Evolutionary conservation across 2,888 invertebrate genomes (phyloP).

Genomic region (Merodon equestris): DNA sequence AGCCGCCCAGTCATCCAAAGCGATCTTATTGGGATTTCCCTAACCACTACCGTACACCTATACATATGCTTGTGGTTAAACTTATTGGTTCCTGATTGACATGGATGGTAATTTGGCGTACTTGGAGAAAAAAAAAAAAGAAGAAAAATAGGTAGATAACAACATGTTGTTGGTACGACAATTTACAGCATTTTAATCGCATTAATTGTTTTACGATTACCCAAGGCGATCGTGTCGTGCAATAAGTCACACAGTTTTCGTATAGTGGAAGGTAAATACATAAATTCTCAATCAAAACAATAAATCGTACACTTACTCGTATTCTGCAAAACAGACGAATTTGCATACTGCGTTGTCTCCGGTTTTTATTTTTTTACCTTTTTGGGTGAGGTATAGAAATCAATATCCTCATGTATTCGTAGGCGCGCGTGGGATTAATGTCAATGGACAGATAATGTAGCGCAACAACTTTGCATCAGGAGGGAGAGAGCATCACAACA

Average conservation of each 20-base stretch:
- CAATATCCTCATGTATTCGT: conserved; percentile 64
- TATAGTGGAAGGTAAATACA: conserved; percentile 61
- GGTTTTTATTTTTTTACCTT: conserved; percentile 37
- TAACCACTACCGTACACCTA: not conserved
- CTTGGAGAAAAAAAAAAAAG: conserved; percentile 35
- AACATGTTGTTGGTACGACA: conserved; percentile 52
- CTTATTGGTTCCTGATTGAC: conserved; percentile 64
- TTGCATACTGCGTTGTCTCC: conserved; percentile 45
- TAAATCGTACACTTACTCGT: conserved; percentile 48
- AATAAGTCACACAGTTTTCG: conserved; percentile 59
- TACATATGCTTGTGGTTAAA: not conserved
- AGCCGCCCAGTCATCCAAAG: conserved; percentile 37
- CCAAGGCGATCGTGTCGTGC: conserved; percentile 55
- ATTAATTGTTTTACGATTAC: conserved; percentile 67
- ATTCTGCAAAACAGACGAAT: conserved; percentile 53
- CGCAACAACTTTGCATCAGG: conserved; percentile 49
- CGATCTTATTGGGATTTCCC: conserved; percentile 54
- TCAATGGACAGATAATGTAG: conserved; percentile 69
- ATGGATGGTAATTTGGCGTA: conserved; percentile 50
- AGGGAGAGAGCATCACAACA: conserved; percentile 40
- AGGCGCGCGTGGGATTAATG: conserved; percentile 69
- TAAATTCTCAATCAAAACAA: conserved; percentile 67
- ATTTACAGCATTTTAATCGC: conserved; percentile 61
- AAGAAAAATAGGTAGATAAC: too few species aligned
- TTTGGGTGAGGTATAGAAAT: conserved; percentile 66